These are phyloP conservation scores for Euura lappo DNA, from an alignment of 1,140 invertebrate genomes.

Conservation along the genomic window DNA sequence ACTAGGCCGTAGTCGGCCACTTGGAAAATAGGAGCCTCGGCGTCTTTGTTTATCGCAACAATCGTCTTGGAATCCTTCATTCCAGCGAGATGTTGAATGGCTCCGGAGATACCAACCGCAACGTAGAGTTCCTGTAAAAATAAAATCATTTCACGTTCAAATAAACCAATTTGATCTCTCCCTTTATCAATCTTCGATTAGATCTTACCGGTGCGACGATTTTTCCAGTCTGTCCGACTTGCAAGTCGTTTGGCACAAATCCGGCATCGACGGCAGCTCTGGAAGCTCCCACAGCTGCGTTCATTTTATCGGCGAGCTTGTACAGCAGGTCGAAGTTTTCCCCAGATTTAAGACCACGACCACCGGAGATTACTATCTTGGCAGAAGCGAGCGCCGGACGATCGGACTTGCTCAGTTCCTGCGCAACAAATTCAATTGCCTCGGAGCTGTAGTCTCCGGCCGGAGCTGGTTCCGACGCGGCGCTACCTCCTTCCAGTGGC, in stretches of 20 bases:
- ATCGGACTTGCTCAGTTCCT: conserved; percentile 90
- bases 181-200: too few relatives aligned
- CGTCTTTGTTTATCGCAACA: conserved; percentile 99
- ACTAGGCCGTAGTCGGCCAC: conserved; percentile 97
- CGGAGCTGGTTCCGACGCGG: conserved; percentile 73
- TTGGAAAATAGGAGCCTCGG: conserved; percentile 99
- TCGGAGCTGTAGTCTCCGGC: conserved; percentile 75
- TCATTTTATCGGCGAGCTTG: conserved; percentile 94
- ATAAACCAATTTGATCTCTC: too few relatives aligned
- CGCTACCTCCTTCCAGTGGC: conserved; percentile 74
- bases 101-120: conserved; percentile 97
- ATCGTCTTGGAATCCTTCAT: conserved; percentile 99
- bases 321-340: conserved; percentile 98
- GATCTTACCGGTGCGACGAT: conserved; percentile 92
- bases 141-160: not conserved
- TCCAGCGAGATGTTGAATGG: conserved; percentile 98
- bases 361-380: conserved; percentile 90
- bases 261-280: conserved; percentile 99
- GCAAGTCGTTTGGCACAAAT: conserved; percentile 96
- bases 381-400: conserved; percentile 93
- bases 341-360: conserved; percentile 95
- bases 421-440: conserved; percentile 81
- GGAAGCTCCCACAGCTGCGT: conserved; percentile 98
- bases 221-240: conserved; percentile 99
- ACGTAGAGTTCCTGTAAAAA: conserved; percentile 89